These are phyloP conservation scores for Sanderia malayensis DNA, from an alignment of 30 jellyfish, hydroid and myxozoan species.

Conservation along the genomic window DNA sequence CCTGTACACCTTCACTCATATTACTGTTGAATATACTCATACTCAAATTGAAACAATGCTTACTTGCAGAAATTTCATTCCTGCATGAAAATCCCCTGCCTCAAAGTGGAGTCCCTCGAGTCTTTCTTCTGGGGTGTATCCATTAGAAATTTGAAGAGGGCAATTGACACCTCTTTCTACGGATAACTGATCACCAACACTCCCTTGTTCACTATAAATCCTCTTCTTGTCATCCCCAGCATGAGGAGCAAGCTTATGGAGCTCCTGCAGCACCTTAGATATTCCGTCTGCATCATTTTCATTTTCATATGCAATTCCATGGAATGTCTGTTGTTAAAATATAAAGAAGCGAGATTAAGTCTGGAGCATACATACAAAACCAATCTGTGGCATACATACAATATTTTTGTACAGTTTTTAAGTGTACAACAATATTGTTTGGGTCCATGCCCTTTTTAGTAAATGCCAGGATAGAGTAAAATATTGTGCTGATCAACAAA, in stretches of 20 bases:
- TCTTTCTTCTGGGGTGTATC: constrained; percentile 24
- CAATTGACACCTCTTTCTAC: constrained; percentile 43
- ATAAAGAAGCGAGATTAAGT: neutral
- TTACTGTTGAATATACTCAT: no score
- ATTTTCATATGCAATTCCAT: constrained; percentile 17
- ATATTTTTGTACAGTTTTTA: no score
- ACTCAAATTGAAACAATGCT: neutral
- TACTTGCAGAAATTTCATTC: no score
- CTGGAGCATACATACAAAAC: neutral
- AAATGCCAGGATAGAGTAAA: no score
- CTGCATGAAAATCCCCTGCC: constrained; percentile 36
- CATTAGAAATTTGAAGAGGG: constrained; percentile 18
- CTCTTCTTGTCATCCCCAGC: constrained; percentile 21
- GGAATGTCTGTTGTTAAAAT: constrained; percentile 6
- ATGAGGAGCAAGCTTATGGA: constrained; percentile 6
- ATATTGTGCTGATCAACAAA: no score
- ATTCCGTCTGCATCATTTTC: constrained; percentile 39
- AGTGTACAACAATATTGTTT: no score
- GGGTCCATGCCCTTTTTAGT: no score
- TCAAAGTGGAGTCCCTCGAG: constrained; percentile 38
- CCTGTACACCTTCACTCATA: no score
- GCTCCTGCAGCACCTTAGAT: constrained; percentile 6
- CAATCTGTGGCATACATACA: no score
- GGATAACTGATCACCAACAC: constrained; percentile 26
- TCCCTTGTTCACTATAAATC: constrained; percentile 13